A percentile compares a stretch with the other conserved stretches of the same genome.
Conservation (phyloP, 2,888 invertebrate species). For the Hemaris fuciformis region DNA sequence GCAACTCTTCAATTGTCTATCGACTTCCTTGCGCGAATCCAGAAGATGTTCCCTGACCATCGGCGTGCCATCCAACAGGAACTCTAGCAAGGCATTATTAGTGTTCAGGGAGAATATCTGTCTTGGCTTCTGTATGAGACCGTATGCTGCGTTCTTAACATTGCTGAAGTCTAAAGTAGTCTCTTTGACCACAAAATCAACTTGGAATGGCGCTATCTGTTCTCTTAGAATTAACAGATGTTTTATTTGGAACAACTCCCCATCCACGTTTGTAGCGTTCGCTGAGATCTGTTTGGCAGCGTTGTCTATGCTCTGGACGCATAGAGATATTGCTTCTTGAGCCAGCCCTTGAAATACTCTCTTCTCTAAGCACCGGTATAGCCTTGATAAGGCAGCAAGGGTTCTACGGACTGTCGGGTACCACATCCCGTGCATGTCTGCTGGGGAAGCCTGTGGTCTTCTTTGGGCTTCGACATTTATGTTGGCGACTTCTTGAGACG, state of each 20-base stretch:
- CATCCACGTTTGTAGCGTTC: slow-evolving; percentile 92
- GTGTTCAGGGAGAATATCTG: slow-evolving; percentile 92
- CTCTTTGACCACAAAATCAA: slow-evolving; percentile 96
- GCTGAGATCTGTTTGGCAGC: slow-evolving; percentile 90
- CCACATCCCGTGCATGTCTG: slow-evolving; percentile 99
- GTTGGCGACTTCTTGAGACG: slow-evolving; percentile 87
- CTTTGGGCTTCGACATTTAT: slow-evolving; percentile 74
- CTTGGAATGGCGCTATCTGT: slow-evolving; percentile 99
- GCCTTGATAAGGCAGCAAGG: slow-evolving; percentile 94
- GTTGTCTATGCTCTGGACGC: slow-evolving; percentile 92
- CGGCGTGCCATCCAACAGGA: slow-evolving; percentile 95
- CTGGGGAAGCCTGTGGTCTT: slow-evolving; percentile 86
- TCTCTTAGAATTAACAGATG: slow-evolving; percentile 97
- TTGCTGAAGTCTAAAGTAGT: slow-evolving; percentile 96
- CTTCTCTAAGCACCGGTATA: slow-evolving; percentile 92
- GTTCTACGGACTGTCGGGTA: slow-evolving; percentile 98
- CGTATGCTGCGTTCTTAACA: slow-evolving; percentile 92
- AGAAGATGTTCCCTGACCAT: slow-evolving; percentile 94
- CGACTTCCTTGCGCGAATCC: slow-evolving; percentile 98
- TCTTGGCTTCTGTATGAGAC: slow-evolving; percentile 87
- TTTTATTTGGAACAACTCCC: slow-evolving; percentile 98
- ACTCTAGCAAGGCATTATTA: slow-evolving; percentile 96
- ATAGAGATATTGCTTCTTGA: slow-evolving; percentile 96
- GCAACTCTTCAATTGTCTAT: slow-evolving; percentile 92
- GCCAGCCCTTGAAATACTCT: slow-evolving; percentile 98